phyloP scores from a whole-genome alignment of 2,888 invertebrate species.

The Acanthopleura granulata region DNA sequence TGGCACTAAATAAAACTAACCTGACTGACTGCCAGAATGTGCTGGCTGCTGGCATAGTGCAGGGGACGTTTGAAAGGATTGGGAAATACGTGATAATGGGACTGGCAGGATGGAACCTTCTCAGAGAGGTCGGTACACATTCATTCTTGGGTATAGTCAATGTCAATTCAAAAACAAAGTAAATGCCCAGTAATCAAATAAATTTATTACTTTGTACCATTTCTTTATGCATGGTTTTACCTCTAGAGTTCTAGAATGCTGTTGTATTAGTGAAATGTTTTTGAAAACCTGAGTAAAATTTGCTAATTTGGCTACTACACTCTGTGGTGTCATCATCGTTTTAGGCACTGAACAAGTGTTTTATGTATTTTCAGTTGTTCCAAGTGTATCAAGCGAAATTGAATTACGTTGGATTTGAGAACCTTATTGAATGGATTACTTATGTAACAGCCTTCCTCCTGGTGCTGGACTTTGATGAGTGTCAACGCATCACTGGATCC shows the following conservation, averaged over 20 bases:
- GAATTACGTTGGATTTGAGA: conserved; percentile 71
- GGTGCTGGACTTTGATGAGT: conserved; percentile 69
- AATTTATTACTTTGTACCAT: no score
- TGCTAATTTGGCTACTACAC: no score
- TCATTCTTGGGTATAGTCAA: no score
- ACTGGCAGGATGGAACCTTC: conserved; percentile 67
- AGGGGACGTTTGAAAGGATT: conserved; percentile 46
- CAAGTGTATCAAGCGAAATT: conserved; percentile 69
- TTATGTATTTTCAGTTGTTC: conserved; percentile 59
- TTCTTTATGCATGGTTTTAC: no score
- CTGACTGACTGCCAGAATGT: conserved; percentile 25
- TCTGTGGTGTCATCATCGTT: neutral
- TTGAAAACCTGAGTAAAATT: no score
- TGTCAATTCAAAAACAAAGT: no score
- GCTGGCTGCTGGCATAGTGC: conserved; percentile 23
- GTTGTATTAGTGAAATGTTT: no score
- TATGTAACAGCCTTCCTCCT: conserved; percentile 70
- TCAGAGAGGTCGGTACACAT: conserved; percentile 67
- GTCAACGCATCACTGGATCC: conserved; percentile 66
- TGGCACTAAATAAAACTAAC: neutral
- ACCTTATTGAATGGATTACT: conserved; percentile 71
- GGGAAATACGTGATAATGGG: conserved; percentile 67
- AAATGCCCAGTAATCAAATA: no score
- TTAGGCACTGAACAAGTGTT: neutral
- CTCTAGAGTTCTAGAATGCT: no score